Conservation (phyloP, 2,888 invertebrate genomes). For the Lasioglossum calceatum region DNA sequence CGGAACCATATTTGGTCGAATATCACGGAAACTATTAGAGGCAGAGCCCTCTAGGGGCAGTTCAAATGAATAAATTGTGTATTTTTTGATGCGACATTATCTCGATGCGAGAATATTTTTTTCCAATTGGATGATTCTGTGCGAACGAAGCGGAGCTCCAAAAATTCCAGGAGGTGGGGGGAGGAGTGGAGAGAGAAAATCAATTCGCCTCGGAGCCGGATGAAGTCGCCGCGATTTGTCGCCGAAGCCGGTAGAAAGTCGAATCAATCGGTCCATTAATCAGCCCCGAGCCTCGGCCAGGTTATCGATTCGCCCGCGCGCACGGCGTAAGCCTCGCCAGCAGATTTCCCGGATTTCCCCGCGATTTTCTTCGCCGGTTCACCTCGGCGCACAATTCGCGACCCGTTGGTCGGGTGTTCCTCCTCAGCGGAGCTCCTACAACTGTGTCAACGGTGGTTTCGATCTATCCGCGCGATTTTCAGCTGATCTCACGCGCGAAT, state of each 20-base stretch:
- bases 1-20: too few relatives aligned
- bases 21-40: too few relatives aligned
- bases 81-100: not conserved
- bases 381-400: not conserved
- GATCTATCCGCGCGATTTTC: constrained; percentile 25
- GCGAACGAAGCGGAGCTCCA: not conserved
- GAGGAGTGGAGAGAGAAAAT: not conserved
- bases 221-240: constrained; percentile 8
- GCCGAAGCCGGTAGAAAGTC: constrained; percentile 5
- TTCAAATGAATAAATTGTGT: too few relatives aligned
- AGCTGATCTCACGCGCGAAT: constrained; percentile 25
- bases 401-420: not conserved
- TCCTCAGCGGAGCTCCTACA: not conserved
- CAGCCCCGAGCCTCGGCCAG: not conserved
- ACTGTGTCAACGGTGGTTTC: constrained; percentile 37
- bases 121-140: not conserved
- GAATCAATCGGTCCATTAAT: constrained; percentile 32
- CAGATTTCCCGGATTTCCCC: constrained; percentile 25
- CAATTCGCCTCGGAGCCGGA: not conserved
- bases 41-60: too few relatives aligned
- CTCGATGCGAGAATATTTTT: not conserved
- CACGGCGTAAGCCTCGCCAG: constrained; percentile 12
- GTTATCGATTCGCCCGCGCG: constrained; percentile 8
- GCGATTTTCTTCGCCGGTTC: constrained; percentile 24
- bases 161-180: not conserved